A percentile compares a stretch with the other conserved stretches of the same genome.
These are phyloP conservation scores for Calypte anna DNA, from an alignment of 2,113 vertebrate species.

Conservation along the genomic window DNA sequence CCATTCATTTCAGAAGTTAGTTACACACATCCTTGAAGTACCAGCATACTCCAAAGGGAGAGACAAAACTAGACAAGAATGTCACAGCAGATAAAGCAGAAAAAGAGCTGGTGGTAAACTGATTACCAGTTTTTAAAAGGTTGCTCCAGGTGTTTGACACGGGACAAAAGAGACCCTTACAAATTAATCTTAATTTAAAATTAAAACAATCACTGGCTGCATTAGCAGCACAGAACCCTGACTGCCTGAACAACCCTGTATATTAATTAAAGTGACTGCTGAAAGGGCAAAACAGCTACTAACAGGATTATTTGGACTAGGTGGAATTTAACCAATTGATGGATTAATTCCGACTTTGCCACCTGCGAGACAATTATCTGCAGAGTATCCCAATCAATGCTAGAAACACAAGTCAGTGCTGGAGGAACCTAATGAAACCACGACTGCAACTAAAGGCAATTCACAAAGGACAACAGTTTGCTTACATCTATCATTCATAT, in stretches of 20 bases:
- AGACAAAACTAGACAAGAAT: not conserved
- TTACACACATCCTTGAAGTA: not conserved
- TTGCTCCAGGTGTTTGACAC: not conserved
- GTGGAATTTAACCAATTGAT: conserved; percentile 68
- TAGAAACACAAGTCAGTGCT: not conserved
- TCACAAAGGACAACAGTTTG: not conserved
- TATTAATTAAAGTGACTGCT: conserved; percentile 64
- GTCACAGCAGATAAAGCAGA: not conserved
- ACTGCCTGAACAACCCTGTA: not conserved
- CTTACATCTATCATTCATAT: not conserved
- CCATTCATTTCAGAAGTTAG: not conserved
- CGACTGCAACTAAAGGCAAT: not conserved
- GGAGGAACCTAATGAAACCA: not conserved
- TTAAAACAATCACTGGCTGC: not conserved
- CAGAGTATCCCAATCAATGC: conserved; percentile 38
- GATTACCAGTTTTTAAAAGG: not conserved
- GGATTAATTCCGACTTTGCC: conserved; percentile 61
- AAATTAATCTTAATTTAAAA: not conserved
- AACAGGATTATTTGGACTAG: conserved; percentile 56
- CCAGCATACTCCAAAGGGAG: not conserved
- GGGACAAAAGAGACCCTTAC: not conserved
- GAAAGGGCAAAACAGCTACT: conserved; percentile 59
- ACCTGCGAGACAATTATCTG: conserved; percentile 65
- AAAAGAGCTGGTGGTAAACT: not conserved
- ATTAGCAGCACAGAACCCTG: not conserved